Percentiles rank a stretch among this genome's conserved stretches.
These are phyloP conservation scores for Serinus canaria DNA, from an alignment of 2,113 vertebrate genomes.

Conservation along the genomic window DNA sequence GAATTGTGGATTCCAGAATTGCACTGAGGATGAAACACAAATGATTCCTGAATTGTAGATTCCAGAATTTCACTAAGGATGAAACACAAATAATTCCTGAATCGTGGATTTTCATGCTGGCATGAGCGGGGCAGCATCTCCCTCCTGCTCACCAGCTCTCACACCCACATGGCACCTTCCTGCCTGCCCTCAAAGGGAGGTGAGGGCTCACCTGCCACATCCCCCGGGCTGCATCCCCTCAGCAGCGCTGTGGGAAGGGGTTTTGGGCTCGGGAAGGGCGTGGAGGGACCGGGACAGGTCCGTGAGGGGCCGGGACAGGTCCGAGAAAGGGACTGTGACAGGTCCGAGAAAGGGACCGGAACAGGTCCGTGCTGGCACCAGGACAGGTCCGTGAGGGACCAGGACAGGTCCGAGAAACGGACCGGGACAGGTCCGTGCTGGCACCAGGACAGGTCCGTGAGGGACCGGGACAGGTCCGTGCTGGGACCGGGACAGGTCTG, in stretches of 20 bases:
- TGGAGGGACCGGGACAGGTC: too few species aligned
- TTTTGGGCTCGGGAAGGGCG: accelerated
- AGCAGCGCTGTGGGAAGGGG: accelerated
- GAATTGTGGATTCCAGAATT: too few species aligned
- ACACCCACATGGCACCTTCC: accelerated
- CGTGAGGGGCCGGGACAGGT: too few species aligned
- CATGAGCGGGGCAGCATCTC: neutral
- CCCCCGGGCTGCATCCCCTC: neutral
- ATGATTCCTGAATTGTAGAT: neutral
- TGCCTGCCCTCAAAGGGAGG: accelerated
- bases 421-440: neutral
- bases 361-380: too few species aligned
- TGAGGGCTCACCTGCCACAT: accelerated
- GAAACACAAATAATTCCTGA: neutral
- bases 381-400: too few species aligned
- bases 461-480: too few species aligned
- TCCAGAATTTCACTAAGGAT: neutral
- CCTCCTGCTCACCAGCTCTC: neutral
- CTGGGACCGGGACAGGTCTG: neutral
- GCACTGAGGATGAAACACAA: neutral
- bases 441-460: neutral
- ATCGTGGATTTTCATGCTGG: neutral
- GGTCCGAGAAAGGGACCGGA: too few species aligned
- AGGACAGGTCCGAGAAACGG: too few species aligned
- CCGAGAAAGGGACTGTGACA: neutral